These are phyloP conservation scores for Andrena dorsata DNA, from an alignment of 2,888 invertebrate species.

Conservation along the genomic window DNA sequence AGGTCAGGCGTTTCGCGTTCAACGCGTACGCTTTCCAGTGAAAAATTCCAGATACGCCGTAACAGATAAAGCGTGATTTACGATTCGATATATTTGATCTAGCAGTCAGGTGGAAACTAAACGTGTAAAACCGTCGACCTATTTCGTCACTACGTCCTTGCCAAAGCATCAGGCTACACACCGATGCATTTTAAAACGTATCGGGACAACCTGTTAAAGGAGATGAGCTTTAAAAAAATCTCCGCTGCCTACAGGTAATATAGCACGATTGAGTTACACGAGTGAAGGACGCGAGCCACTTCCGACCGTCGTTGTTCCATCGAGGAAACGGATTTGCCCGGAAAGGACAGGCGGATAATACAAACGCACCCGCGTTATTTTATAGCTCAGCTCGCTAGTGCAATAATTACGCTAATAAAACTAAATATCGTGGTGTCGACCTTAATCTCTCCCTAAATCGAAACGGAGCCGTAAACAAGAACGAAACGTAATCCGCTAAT, in stretches of 20 bases:
- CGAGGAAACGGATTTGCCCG: background rate
- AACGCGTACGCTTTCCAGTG: constrained; percentile 9
- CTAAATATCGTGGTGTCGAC: no score
- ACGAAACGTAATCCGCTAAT: background rate
- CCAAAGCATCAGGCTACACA: constrained; percentile 7
- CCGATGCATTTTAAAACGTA: constrained; percentile 27
- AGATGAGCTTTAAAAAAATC: constrained; percentile 20
- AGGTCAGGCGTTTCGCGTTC: background rate
- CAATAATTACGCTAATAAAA: no score
- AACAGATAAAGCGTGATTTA: constrained; percentile 53
- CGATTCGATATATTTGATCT: constrained; percentile 54
- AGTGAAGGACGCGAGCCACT: constrained; percentile 1
- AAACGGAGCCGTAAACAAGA: background rate
- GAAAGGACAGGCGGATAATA: background rate
- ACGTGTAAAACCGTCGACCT: constrained; percentile 53
- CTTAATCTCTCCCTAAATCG: background rate
- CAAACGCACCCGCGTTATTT: background rate
- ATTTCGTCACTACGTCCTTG: constrained; percentile 36
- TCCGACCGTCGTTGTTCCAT: constrained; percentile 9
- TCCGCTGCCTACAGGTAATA: constrained; percentile 11
- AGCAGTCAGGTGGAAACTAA: constrained; percentile 37
- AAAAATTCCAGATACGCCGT: constrained; percentile 40
- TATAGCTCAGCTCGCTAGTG: no score
- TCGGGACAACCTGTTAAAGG: constrained; percentile 53
- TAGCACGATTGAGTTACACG: constrained; percentile 12